Percentiles rank a stretch among this genome's conserved stretches.
These are phyloP conservation scores for Drosophila malerkotliana DNA, from an alignment of 1,140 invertebrate species.

Conservation along the genomic window DNA sequence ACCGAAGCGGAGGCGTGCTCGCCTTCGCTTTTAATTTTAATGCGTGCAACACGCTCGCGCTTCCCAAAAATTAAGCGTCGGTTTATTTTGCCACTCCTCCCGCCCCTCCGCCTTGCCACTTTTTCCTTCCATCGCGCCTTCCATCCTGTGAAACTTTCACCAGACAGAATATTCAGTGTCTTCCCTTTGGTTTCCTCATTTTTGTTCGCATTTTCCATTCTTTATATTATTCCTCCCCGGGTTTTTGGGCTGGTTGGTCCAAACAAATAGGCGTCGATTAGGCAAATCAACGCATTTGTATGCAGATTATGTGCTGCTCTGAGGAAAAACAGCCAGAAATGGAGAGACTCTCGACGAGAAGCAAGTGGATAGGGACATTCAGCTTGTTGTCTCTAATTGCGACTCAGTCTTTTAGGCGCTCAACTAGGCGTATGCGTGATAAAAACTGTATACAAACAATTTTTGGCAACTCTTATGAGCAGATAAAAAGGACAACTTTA, in stretches of 20 bases:
- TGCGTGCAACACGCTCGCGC: conserved; percentile 72
- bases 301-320: conserved; percentile 76
- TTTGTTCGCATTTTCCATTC: background rate
- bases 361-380: background rate
- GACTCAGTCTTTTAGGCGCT: conserved; percentile 56
- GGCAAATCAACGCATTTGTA: conserved; percentile 82
- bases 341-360: conserved; percentile 11
- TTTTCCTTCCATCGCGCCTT: conserved; percentile 1
- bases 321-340: conserved; percentile 26
- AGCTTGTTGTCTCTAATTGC: conserved; percentile 68
- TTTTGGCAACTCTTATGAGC: conserved; percentile 24
- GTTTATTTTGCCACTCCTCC: conserved; percentile 60
- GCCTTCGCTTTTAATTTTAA: conserved; percentile 77
- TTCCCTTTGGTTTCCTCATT: conserved; percentile 27
- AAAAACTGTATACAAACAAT: conserved; percentile 46
- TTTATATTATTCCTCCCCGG: background rate
- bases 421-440: conserved; percentile 70
- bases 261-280: conserved; percentile 80
- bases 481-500: conserved; percentile 13
- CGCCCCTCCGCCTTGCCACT: background rate
- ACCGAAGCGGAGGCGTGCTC: conserved; percentile 21
- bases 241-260: conserved; percentile 42
- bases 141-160: conserved; percentile 46
- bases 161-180: conserved; percentile 60
- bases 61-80: conserved; percentile 75